Evolutionary conservation across 1,140 invertebrate genomes (phyloP).

Genomic region (Platorchestia sp.): DNA sequence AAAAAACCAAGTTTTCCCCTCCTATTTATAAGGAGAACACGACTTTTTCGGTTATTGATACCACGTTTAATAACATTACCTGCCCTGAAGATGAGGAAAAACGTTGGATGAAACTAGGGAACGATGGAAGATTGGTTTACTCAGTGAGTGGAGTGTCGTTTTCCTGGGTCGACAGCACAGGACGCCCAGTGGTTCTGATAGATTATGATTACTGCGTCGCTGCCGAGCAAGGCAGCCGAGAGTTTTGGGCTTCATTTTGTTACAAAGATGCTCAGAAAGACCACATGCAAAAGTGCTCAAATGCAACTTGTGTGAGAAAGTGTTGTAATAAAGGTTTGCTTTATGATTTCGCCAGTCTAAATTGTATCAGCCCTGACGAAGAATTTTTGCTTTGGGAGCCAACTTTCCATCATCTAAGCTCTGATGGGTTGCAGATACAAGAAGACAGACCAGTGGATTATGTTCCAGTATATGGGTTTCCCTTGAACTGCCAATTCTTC

Average conservation of each 20-base stretch:
- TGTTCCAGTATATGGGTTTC: constrained; percentile 42
- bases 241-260: constrained; percentile 55
- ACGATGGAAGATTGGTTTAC: constrained; percentile 30
- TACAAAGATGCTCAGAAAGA: constrained; percentile 49
- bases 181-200: background rate
- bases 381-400: constrained; percentile 55
- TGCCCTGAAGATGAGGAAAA: constrained; percentile 46
- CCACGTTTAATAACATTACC: background rate
- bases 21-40: background rate
- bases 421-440: constrained; percentile 3
- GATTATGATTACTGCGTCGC: constrained; percentile 50
- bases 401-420: constrained; percentile 51
- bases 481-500: constrained; percentile 50
- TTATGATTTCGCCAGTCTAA: background rate
- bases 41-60: constrained; percentile 3
- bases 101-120: background rate
- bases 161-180: background rate
- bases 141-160: constrained; percentile 47
- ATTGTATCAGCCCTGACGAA: background rate
- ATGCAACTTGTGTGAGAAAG: constrained; percentile 63
- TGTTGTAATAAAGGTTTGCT: constrained; percentile 56
- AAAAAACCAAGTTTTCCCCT: constrained; percentile 29
- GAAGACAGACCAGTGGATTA: constrained; percentile 25
- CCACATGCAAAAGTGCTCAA: constrained; percentile 54
- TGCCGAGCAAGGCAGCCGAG: background rate